phyloP scores from a whole-genome alignment of 1,140 invertebrate species.

The Calliphora vicina region DNA sequence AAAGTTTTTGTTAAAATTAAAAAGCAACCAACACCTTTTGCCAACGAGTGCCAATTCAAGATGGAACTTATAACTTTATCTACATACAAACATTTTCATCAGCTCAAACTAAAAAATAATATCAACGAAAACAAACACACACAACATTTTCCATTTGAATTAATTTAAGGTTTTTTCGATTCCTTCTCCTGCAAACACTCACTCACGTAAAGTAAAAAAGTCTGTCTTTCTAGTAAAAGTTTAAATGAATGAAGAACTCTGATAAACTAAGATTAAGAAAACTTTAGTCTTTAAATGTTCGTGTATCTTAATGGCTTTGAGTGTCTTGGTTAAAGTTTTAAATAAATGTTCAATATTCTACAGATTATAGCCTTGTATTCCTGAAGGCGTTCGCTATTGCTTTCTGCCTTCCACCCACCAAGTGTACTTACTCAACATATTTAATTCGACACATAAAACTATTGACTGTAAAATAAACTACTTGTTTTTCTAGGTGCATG shows the following conservation, averaged over 20 bases:
- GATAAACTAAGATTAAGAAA: background rate
- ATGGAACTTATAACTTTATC: background rate
- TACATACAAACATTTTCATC: background rate
- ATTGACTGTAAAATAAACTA: background rate
- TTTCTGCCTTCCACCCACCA: background rate
- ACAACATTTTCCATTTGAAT: background rate
- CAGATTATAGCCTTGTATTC: background rate
- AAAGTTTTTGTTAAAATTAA: background rate
- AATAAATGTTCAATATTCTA: constrained; percentile 7
- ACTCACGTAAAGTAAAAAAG: no score
- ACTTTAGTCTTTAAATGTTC: background rate
- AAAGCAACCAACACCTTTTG: constrained; percentile 5
- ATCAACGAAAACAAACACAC: background rate
- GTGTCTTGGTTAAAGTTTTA: background rate
- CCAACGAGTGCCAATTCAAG: background rate
- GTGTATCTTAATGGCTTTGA: background rate
- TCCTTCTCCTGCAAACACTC: background rate
- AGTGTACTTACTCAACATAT: background rate
- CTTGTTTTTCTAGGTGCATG: background rate
- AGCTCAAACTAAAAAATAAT: background rate
- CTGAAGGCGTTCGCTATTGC: background rate
- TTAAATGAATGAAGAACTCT: background rate
- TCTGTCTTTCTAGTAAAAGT: background rate
- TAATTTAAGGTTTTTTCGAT: background rate
- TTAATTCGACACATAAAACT: constrained; percentile 3